Base-by-base conservation (phyloP, 1,140 invertebrate species). In the Sweltsa coloradensis region DNA sequence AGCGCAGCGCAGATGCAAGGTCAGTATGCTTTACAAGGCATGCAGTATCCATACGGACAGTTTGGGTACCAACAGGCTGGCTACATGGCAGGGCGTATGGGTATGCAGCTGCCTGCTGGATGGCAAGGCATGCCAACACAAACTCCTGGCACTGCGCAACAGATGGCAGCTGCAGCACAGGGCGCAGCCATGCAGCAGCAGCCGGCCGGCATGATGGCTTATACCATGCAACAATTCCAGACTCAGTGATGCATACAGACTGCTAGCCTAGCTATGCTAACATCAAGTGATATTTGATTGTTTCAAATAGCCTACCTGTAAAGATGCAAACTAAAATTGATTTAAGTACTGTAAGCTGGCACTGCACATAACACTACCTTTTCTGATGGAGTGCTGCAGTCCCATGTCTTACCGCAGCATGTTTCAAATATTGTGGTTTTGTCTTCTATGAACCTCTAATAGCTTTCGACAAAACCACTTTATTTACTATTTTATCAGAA, bases 141-240 rank as follows among this genome's bases (percentile, higher is more conserved):
- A 26, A 40, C 45, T 50, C 53, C 47, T 21, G 53, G 29, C 36
- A 64, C 67, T 18, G 59, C 65, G 18, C 59, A 60, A 48, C 57
- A 53, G 34, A 54, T 58, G 53, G 53, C 57, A 21, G 55, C 59
- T 16, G 59, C 58, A 24, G 55, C 62, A 13, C 56, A 57, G 41
- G 50, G 49, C 39, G 50, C 55, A 44, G 58, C 50, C n/a, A 52
- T 59, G 41, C 60, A 59, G 45, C 65, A 64, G 42, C 65, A 60
- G 49, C 51, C 26, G 25, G 44, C 41, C n/a, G 52, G 49, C 52
- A 79, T 85, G 79, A 81, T 84, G 61, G 72, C 76, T 59, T 78
- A 80, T 55, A 73, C 79, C 55, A 81, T 85, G 75, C 81, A 81
- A 58, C 83, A 85, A 64, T 86, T 83, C 61, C 83, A 81, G 59